Base-by-base conservation (phyloP, 2,797 vertebrate species). In the Mus minutoides region DNA sequence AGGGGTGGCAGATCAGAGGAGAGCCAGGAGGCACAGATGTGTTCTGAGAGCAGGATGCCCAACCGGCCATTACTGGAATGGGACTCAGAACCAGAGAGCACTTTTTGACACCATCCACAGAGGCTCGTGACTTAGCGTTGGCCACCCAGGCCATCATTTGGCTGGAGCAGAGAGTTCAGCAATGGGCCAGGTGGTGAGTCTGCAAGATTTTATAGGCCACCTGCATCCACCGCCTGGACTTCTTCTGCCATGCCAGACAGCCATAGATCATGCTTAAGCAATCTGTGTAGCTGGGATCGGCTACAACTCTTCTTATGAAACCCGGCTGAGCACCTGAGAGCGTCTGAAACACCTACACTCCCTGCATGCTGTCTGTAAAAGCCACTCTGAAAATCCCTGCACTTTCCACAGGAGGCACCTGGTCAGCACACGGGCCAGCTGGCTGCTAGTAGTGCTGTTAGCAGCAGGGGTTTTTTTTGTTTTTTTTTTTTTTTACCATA, bases 261-360 rank as follows among this genome's bases (percentile, higher is more conserved):
- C 80, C 78, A 12, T 9, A 52, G 46, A 40, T 0, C 46, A 0
- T 12, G 83, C n/a, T 16, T 90, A 17, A 46, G 22, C 43, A 16
- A n/a, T 4, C 4, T 4, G 0, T 0, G 0, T 6, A 84, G 43
- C 84, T 52, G 0, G 14, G 79, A 83, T 22, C 77, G 49, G 21
- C 4, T 40, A 54, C 73, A 78, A n/a, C 60, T 34, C 12, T 40
- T 46, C 56, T 75, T 49, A 11, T 14, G 52, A 58, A 60, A 58
- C 58, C 12, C 3, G 64, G 52, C 60, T 34, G 43, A 95, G 62
- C 29, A 21, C 56, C 40, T 76, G 21, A 26, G 83, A 43, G 49
- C 10, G 2, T n/a, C 49, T 0, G 4, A 37, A 67, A 13, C 0
- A 6, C 75, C 40, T 24, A 4, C 16, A 0, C 0, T 73, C 34